Evolutionary conservation across 1,140 invertebrate species (phyloP), one percentile per base, ranked within the genome.

Genomic region (Tetragnatha versicolor): DNA sequence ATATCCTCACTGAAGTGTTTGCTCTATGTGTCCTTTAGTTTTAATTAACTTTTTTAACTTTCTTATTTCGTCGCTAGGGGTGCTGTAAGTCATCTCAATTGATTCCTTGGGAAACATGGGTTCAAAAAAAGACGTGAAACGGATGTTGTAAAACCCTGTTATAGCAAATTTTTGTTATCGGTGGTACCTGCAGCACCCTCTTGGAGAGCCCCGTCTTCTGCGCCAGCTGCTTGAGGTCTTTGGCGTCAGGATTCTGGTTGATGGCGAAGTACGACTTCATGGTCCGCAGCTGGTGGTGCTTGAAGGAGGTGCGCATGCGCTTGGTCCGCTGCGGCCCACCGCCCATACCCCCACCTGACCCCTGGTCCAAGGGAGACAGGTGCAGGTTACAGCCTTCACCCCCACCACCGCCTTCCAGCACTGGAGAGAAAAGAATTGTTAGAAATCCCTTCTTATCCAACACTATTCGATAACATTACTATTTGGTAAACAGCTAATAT

Each of bases 211-310:
- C 96, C 63, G 98, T 99, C 89, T 99, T 99, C 88, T 73, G 97
- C 94, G 87, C 99, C 96, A 83, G 68, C 65, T 80, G 75, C 76
- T 83, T 83, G 3, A 83, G 72, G 75, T 83, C 83, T 79, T 83
- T 83, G 45, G 83, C 82, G 68, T 83, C 83, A 0, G 97, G 97
- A 89, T 99, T 99, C 87, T 98, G 97, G 89, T 99, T 99, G 86
- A 98, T 92, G 79, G 94, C 92, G 88, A 99, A 99, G 88, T 99
- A 99, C 80, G 93, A 94, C 88, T 99, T 99, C 96, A 99, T 99
- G 79, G 96, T 97, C 79, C 96, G 89, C 60, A 99, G 90, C 87
- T 98, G 97, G 87, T 98, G 95, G 87, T 98, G 96, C 86, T 98
- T 98, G 88, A 98, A 98, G 84, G 95, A 97, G 78, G 97, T 98